Evolutionary conservation across 2,797 vertebrate species (phyloP).

Genomic region (Cryptoblepharus egeriae): DNA sequence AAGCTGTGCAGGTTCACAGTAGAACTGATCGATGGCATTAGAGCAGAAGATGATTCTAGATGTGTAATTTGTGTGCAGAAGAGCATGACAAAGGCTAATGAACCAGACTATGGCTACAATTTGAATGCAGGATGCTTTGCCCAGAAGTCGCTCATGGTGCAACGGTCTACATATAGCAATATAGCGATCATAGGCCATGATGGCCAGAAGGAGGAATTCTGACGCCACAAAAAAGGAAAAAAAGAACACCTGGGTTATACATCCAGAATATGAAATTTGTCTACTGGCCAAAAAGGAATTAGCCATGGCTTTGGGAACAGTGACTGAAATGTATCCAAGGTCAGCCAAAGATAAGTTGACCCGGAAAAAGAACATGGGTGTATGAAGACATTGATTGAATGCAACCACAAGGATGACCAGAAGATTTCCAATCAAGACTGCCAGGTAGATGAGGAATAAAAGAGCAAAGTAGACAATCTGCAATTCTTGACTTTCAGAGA

Average conservation of each 20-base stretch:
- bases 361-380: constrained; percentile 12
- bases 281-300: background rate
- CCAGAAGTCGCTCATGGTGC: background rate
- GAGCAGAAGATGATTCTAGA: background rate
- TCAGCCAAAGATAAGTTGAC: constrained; percentile 1
- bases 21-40: background rate
- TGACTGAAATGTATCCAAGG: constrained; percentile 1
- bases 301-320: constrained; percentile 1
- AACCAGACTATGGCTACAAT: background rate
- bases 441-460: constrained; percentile 6
- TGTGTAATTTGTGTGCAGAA: background rate
- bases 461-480: background rate
- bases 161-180: constrained; percentile 1
- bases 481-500: background rate
- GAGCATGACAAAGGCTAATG: background rate
- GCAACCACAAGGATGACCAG: background rate
- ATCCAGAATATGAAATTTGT: background rate
- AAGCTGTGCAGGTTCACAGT: constrained; percentile 5
- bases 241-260: background rate
- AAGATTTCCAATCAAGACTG: constrained; percentile 1
- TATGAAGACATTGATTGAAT: background rate
- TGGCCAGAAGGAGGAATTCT: constrained; percentile 1
- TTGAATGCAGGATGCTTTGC: background rate
- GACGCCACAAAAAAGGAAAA: background rate
- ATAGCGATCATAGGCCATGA: constrained; percentile 17